Conservation (phyloP, 2,797 vertebrate genomes). For the Danio aesculapii region DNA sequence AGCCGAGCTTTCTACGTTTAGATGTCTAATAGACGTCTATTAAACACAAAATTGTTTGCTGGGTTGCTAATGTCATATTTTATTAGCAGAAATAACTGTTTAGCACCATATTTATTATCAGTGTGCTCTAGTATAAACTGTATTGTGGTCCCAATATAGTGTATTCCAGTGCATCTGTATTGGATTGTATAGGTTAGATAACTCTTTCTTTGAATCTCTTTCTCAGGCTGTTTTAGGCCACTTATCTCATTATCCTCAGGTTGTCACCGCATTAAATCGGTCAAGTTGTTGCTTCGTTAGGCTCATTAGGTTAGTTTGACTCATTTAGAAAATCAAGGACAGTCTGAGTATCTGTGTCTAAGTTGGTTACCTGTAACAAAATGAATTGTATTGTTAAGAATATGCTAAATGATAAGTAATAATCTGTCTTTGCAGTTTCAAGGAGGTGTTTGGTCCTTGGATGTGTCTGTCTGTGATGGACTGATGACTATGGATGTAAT, state of each 20-base stretch:
- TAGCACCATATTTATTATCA: too few species aligned
- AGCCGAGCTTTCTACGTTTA: too few species aligned
- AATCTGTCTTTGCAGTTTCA: slow-evolving; percentile 82
- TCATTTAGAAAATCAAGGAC: slow-evolving; percentile 8
- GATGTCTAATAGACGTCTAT: too few species aligned
- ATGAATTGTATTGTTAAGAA: neutral
- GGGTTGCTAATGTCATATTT: too few species aligned
- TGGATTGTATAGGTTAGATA: too few species aligned
- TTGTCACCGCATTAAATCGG: slow-evolving; percentile 51
- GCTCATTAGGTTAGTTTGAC: slow-evolving; percentile 34
- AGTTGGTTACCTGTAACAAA: neutral
- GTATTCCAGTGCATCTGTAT: too few species aligned
- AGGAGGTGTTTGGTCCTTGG: slow-evolving; percentile 89
- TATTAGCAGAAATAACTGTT: too few species aligned
- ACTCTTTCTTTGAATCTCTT: slow-evolving; percentile 10
- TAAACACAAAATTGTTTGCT: too few species aligned
- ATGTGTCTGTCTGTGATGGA: slow-evolving; percentile 84
- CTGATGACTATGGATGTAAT: slow-evolving; percentile 98
- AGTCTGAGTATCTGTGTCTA: neutral
- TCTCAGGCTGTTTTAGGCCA: slow-evolving; percentile 46
- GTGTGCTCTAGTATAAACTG: too few species aligned
- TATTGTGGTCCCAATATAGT: too few species aligned
- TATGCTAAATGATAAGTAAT: neutral
- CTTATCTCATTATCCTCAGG: slow-evolving; percentile 51
- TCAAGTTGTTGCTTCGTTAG: slow-evolving; percentile 35